Base-by-base conservation (phyloP, 2,797 vertebrate genomes). In the Pangasius mekongensis region DNA sequence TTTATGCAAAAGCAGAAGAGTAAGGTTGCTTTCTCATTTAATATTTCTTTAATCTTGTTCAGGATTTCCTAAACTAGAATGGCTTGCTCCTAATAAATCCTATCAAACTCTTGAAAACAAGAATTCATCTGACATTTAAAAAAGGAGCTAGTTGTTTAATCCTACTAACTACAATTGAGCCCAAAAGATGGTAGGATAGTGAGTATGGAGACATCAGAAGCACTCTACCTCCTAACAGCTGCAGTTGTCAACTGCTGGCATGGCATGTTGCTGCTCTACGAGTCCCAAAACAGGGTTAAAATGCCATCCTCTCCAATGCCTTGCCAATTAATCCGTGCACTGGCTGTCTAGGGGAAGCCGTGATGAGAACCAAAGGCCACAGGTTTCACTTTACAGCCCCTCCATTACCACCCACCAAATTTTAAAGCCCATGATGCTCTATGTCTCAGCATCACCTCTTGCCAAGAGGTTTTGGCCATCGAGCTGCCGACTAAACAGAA, bases 221-320 rank as follows among this genome's bases (percentile, higher is more conserved):
- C 93, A 89, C 88, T 90, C 88, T 91, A 93, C 92, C 95, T 95
- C 94, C 94, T 94, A 96, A 97, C 98, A 98, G 97, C 97, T 98
- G 97, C 97, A 95, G 96, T 96, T 96, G 95, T 96, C 97, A 98
- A 98, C 97, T 98, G 97, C 94, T 95, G 94, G 95, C 96, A 95
- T 96, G 96, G 96, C 96, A 94, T 91, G 95, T 96, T 90, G 95
- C 96, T 95, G 95, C 94, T 96, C 95, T 94, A 96, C 92, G 95
- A 96, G 97, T 98, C 97, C 97, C 97, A 92, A 95, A 95, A 93
- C 96, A 96, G 96, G 97, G 96, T 96, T 98, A 97, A 97, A 98
- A 97, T 96, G 96, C 97, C 95, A 95, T 97, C 84, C 96, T 96
- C 97, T 97, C 96, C 96, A 96, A 95, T 95, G 96, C 95, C 95